phyloP scores from a whole-genome alignment of 2,888 invertebrate species.

The Tipula confusa region DNA sequence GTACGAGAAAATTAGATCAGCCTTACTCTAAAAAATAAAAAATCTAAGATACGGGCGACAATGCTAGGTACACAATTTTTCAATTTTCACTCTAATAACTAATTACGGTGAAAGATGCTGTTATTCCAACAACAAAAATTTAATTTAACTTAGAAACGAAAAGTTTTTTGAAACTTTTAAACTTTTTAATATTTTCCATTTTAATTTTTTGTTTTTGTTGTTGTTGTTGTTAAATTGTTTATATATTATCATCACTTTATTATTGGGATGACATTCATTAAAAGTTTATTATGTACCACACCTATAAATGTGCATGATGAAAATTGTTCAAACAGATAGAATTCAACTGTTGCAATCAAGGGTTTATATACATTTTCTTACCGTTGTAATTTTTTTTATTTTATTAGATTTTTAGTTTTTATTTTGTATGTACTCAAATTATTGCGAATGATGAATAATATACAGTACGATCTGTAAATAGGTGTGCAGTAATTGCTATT shows the following conservation, averaged over 20 bases:
- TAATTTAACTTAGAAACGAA: not conserved
- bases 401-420: not conserved
- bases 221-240: slow-evolving; percentile 4
- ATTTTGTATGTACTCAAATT: not conserved
- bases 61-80: not conserved
- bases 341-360: not conserved
- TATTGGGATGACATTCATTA: slow-evolving; percentile 12
- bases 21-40: no score
- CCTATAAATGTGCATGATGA: not conserved
- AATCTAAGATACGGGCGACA: no score
- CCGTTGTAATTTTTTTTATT: not conserved
- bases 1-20: no score
- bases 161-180: not conserved
- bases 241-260: slow-evolving; percentile 3
- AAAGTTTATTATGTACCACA: not conserved
- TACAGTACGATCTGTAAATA: no score
- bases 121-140: not conserved
- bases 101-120: not conserved
- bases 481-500: no score
- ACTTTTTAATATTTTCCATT: not conserved
- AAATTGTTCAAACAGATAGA: not conserved
- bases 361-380: not conserved
- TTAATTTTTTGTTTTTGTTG: not conserved
- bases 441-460: not conserved
- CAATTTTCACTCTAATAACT: slow-evolving; percentile 20